Evolutionary conservation across 1,140 invertebrate species (phyloP).

Genomic region (Drosophila asahinai): DNA sequence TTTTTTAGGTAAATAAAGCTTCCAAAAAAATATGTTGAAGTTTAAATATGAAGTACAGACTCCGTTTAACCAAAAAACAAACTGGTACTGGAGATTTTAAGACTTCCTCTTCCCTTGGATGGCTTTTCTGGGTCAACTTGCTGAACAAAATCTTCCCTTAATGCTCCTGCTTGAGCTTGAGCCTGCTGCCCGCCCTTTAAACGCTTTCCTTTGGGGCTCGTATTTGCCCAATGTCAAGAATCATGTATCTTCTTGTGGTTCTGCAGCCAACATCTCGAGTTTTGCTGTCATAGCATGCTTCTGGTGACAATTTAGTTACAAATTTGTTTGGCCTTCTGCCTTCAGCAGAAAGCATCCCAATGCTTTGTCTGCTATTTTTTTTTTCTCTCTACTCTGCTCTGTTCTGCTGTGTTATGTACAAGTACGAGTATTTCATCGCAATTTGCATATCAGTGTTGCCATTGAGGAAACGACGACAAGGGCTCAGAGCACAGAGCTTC

Average conservation of each 20-base stretch:
- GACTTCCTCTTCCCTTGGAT: not conserved
- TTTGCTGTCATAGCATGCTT: conserved; percentile 61
- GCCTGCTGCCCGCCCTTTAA: not conserved
- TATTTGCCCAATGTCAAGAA: conserved; percentile 26
- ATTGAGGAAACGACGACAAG: conserved; percentile 50
- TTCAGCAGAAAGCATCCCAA: conserved; percentile 3
- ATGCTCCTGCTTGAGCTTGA: not conserved
- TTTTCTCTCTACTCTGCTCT: conserved; percentile 16
- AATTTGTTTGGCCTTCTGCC: conserved; percentile 65
- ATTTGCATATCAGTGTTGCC: conserved; percentile 77
- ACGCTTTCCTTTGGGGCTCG: conserved; percentile 8
- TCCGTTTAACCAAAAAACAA: too few relatives aligned
- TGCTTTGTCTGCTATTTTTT: conserved; percentile 27
- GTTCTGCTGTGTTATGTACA: not conserved
- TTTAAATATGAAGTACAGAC: too few relatives aligned
- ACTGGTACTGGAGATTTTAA: too few relatives aligned
- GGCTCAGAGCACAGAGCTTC: conserved; percentile 22
- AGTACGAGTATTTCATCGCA: conserved; percentile 44
- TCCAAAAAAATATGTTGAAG: too few relatives aligned
- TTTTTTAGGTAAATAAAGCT: not conserved
- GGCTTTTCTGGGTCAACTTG: not conserved
- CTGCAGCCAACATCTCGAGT: conserved; percentile 37
- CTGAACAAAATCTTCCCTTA: not conserved
- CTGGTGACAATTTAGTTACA: conserved; percentile 67
- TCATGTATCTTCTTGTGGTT: conserved; percentile 21